Percentiles rank a stretch among this genome's conserved stretches.
Conservation (phyloP, 1,140 invertebrate genomes). For the Drosophila triauraria region DNA sequence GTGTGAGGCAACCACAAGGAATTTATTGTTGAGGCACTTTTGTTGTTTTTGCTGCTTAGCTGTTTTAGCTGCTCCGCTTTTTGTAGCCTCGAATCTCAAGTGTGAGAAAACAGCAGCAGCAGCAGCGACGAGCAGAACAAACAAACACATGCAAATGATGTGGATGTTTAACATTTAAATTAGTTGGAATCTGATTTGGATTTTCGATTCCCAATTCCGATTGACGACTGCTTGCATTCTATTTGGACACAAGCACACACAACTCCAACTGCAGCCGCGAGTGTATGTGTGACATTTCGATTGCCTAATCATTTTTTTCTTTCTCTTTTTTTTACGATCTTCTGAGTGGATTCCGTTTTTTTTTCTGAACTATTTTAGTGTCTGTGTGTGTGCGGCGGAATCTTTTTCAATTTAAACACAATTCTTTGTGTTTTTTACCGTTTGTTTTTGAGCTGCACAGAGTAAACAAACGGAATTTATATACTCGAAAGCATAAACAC, state of each 20-base stretch:
- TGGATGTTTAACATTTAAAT: conserved; percentile 72
- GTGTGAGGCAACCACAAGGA: conserved; percentile 68
- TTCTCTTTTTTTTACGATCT: conserved; percentile 36
- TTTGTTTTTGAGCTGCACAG: conserved; percentile 23
- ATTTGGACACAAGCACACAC: conserved; percentile 22
- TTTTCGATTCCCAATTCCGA: conserved; percentile 19
- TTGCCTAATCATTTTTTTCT: conserved; percentile 66
- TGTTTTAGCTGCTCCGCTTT: conserved; percentile 22
- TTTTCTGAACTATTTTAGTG: conserved; percentile 42
- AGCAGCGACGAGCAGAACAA: conserved; percentile 13
- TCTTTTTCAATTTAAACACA: conserved; percentile 38
- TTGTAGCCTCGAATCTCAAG: conserved; percentile 54
- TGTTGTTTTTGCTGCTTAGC: conserved; percentile 42
- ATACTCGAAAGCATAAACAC: conserved; percentile 46
- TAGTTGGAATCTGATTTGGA: conserved; percentile 71
- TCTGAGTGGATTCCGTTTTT: conserved; percentile 45
- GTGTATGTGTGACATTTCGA: conserved; percentile 51
- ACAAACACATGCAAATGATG: conserved; percentile 20
- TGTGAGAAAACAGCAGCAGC: conserved; percentile 53
- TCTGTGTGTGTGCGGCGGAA: conserved; percentile 13
- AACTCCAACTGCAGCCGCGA: neutral
- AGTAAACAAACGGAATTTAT: conserved; percentile 64
- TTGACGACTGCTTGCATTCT: conserved; percentile 56
- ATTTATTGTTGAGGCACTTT: conserved; percentile 80
- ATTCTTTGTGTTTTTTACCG: conserved; percentile 25